These are phyloP conservation scores for Drosophila aldrichi DNA, from an alignment of 2,888 invertebrate genomes.

Conservation along the genomic window DNA sequence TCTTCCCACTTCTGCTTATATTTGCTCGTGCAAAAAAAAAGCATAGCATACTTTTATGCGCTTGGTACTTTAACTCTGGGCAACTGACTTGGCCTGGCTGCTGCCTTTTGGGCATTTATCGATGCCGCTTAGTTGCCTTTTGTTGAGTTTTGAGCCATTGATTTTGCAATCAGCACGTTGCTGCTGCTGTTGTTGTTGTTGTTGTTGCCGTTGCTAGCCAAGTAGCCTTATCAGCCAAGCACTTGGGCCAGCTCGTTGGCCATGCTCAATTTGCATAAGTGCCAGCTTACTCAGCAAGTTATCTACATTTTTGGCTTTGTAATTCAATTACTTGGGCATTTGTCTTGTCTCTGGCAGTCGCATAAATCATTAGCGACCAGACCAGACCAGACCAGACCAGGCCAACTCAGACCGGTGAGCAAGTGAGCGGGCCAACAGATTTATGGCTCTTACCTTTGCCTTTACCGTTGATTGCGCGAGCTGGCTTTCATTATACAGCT, in stretches of 20 bases:
- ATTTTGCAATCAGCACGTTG: slow-evolving; percentile 69
- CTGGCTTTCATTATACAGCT: slow-evolving; percentile 65
- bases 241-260: slow-evolving; percentile 42
- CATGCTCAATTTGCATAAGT: slow-evolving; percentile 74
- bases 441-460: slow-evolving; percentile 61
- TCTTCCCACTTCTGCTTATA: slow-evolving; percentile 7
- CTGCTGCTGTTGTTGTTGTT: slow-evolving; percentile 6
- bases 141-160: slow-evolving; percentile 62
- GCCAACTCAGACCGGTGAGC: slow-evolving; percentile 6
- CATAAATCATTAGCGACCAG: slow-evolving; percentile 70
- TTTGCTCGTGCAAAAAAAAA: slow-evolving; percentile 13
- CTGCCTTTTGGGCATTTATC: slow-evolving; percentile 32
- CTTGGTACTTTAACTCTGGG: slow-evolving; percentile 43
- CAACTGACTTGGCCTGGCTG: background rate
- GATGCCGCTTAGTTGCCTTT: slow-evolving; percentile 52
- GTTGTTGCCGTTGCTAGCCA: slow-evolving; percentile 33
- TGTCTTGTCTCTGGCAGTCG: slow-evolving; percentile 63
- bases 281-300: slow-evolving; percentile 69
- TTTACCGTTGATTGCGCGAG: slow-evolving; percentile 52
- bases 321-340: slow-evolving; percentile 78
- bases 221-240: slow-evolving; percentile 46
- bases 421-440: slow-evolving; percentile 42
- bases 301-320: slow-evolving; percentile 60
- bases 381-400: slow-evolving; percentile 7
- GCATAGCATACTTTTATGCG: slow-evolving; percentile 42